Percentiles rank a stretch among this genome's conserved stretches.
phyloP scores from a whole-genome alignment of 2,888 invertebrate species.

The Prosopocoilus inquinatus region DNA sequence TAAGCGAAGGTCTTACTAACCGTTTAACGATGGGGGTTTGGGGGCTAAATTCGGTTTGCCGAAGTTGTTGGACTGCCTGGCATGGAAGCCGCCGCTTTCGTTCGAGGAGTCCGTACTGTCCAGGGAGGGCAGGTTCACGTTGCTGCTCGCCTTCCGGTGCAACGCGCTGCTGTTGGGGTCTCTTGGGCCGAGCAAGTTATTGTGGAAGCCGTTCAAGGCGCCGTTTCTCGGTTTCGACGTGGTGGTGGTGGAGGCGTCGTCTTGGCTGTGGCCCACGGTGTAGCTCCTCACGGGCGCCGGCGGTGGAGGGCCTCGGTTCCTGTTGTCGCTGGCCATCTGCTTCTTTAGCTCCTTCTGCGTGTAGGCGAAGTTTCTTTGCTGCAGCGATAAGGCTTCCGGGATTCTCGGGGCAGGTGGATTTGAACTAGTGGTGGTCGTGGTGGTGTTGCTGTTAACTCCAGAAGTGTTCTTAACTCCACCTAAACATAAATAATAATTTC shows the following conservation, averaged over 20 bases:
- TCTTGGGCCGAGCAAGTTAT: constrained; percentile 20
- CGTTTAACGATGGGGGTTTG: constrained; percentile 67
- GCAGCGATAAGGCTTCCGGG: constrained; percentile 21
- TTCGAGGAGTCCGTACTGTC: constrained; percentile 27
- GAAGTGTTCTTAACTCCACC: constrained; percentile 4
- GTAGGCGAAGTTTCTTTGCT: constrained; percentile 37
- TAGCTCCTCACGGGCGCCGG: constrained; percentile 63
- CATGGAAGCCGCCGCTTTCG: constrained; percentile 26
- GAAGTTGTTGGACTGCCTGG: constrained; percentile 55
- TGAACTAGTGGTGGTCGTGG: neutral
- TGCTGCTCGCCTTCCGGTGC: constrained; percentile 48
- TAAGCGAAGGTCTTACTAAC: constrained; percentile 25
- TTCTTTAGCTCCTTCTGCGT: constrained; percentile 47
- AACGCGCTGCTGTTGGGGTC: constrained; percentile 41
- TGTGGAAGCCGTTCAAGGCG: constrained; percentile 24
- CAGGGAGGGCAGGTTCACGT: constrained; percentile 41
- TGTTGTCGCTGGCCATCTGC: constrained; percentile 49
- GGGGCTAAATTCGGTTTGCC: constrained; percentile 84
- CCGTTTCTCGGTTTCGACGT: constrained; percentile 20
- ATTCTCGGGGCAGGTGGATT: neutral
- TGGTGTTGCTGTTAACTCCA: neutral
- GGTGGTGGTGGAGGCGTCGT: neutral
- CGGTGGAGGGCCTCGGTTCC: constrained; percentile 76
- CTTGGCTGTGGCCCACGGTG: constrained; percentile 26
- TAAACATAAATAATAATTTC: no score